Conservation (phyloP, 2,888 invertebrate genomes). For the Troides oblongomaculatus region DNA sequence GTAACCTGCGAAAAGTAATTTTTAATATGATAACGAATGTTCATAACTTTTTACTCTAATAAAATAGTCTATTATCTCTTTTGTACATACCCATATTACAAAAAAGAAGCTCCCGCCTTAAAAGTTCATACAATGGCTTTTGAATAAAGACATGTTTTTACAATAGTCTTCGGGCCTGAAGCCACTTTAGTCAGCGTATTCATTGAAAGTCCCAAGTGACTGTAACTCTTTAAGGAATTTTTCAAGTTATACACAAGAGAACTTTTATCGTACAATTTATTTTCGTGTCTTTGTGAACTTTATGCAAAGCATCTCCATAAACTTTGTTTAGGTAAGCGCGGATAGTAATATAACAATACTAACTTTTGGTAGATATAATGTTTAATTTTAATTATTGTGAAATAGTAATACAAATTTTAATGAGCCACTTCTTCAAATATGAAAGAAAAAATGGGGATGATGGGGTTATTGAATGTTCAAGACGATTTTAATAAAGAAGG, state of each 20-base stretch:
- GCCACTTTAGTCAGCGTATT: constrained; percentile 22
- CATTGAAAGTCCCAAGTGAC: constrained; percentile 20
- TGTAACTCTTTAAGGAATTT: constrained; percentile 22
- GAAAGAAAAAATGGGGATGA: too few relatives aligned
- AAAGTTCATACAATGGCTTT: constrained; percentile 5
- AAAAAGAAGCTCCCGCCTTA: neutral
- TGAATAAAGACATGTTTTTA: constrained; percentile 14
- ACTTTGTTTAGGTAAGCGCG: neutral
- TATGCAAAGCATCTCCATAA: neutral
- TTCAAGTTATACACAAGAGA: constrained; percentile 20
- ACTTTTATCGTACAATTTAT: constrained; percentile 22
- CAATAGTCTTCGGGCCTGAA: constrained; percentile 25
- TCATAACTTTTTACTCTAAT: neutral
- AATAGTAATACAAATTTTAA: too few relatives aligned
- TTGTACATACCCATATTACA: neutral
- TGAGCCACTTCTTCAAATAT: too few relatives aligned
- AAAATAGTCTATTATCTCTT: neutral
- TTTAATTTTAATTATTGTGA: too few relatives aligned
- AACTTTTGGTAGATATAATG: too few relatives aligned
- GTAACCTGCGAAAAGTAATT: too few relatives aligned
- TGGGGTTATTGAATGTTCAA: too few relatives aligned
- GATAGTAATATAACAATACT: neutral
- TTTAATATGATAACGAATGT: neutral
- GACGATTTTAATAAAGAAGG: too few relatives aligned
- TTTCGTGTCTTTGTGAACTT: constrained; percentile 8